phyloP scores from a whole-genome alignment of 2,113 vertebrate genomes.

The Vulpes ferrilata region DNA sequence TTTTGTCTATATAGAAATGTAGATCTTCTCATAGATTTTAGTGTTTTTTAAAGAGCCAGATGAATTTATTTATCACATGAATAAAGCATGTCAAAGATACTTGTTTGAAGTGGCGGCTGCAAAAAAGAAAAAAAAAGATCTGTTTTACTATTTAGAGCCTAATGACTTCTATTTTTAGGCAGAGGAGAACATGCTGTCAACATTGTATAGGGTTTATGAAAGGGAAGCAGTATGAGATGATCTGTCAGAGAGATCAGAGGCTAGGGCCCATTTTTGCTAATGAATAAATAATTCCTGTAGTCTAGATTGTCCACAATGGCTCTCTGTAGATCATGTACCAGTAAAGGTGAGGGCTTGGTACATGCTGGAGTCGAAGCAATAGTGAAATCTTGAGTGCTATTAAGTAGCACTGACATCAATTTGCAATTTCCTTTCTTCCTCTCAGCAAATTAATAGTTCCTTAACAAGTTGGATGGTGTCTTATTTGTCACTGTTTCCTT shows the following conservation, averaged over 20 bases:
- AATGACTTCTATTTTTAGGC: neutral
- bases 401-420: neutral
- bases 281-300: neutral
- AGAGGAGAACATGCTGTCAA: neutral
- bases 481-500: neutral
- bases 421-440: neutral
- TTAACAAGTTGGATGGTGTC: rapidly evolving
- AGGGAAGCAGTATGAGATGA: neutral
- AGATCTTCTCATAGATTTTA: neutral
- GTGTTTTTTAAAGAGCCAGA: neutral
- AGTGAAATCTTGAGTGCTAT: neutral
- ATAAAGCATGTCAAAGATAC: neutral
- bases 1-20: neutral
- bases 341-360: neutral
- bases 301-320: neutral
- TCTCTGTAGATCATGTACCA: neutral
- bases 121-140: neutral
- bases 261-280: neutral
- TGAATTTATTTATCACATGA: neutral
- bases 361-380: neutral
- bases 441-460: neutral
- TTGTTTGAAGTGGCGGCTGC: neutral
- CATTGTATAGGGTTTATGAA: neutral
- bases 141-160: neutral
- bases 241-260: neutral